Evolutionary conservation across 2,888 invertebrate genomes (phyloP).

Genomic region (Catocala fraxini): DNA sequence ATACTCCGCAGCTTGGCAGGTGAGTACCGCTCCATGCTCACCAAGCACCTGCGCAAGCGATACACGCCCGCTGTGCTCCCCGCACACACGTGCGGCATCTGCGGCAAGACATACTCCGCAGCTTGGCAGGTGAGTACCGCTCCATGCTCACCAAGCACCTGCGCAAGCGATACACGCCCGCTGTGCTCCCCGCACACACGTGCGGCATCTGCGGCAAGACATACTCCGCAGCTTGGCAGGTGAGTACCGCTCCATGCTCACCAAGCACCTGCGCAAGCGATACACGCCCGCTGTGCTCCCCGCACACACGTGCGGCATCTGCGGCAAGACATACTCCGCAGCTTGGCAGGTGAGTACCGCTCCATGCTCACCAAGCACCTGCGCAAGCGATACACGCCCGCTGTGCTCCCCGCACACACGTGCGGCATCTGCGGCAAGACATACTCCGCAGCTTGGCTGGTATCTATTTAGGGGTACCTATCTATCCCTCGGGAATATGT

Average conservation of each 20-base stretch:
- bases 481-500: no score
- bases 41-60: conserved; percentile 65
- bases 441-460: conserved; percentile 73
- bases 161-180: conserved; percentile 59
- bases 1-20: conserved; percentile 73
- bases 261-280: conserved; percentile 65
- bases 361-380: conserved; percentile 66
- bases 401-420: conserved; percentile 52
- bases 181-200: conserved; percentile 52
- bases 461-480: no score
- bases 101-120: conserved; percentile 60
- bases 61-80: conserved; percentile 61
- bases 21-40: conserved; percentile 76
- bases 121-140: conserved; percentile 76
- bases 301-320: conserved; percentile 62
- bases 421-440: conserved; percentile 62
- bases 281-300: conserved; percentile 61
- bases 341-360: conserved; percentile 64
- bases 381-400: conserved; percentile 59
- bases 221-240: conserved; percentile 73
- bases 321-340: conserved; percentile 60
- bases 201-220: conserved; percentile 62
- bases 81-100: conserved; percentile 62
- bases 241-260: conserved; percentile 76
- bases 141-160: conserved; percentile 79